phyloP scores from a whole-genome alignment of 2,113 vertebrate species.

The Zosterops borbonicus region DNA sequence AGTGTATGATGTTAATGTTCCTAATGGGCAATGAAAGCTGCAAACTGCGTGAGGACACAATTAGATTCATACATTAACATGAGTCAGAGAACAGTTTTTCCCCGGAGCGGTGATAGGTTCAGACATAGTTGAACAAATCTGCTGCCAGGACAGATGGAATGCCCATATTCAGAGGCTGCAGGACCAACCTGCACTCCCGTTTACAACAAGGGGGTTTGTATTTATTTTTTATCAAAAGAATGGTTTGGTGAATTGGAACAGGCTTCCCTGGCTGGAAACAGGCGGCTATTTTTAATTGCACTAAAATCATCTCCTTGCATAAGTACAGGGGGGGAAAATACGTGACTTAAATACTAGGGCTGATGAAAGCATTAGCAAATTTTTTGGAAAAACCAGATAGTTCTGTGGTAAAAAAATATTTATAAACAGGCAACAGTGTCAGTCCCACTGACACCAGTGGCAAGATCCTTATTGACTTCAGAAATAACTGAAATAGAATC shows the following conservation, averaged over 20 bases:
- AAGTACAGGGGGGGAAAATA: background rate
- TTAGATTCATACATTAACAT: conserved; percentile 69
- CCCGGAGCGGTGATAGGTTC: conserved; percentile 52
- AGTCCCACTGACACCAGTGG: background rate
- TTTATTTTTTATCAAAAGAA: conserved; percentile 14
- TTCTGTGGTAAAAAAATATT: background rate
- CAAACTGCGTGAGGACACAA: conserved; percentile 33
- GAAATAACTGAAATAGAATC: background rate
- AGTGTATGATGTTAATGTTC: conserved; percentile 68
- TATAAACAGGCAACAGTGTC: background rate
- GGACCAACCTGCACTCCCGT: background rate
- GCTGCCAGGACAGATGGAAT: conserved; percentile 45
- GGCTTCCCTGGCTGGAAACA: background rate
- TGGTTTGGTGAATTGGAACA: background rate
- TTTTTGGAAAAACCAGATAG: background rate
- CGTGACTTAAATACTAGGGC: background rate
- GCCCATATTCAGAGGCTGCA: conserved; percentile 37
- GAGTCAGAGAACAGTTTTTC: conserved; percentile 57
- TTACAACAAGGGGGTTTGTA: background rate
- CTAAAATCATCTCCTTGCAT: background rate
- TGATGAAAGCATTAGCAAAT: background rate
- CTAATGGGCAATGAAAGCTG: conserved; percentile 53
- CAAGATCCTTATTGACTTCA: background rate
- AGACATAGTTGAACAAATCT: conserved; percentile 63
- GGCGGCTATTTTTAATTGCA: background rate